Evolutionary conservation across 2,888 invertebrate species (phyloP), one percentile per base, ranked within the genome.

Genomic region (Xestia c-nigrum): DNA sequence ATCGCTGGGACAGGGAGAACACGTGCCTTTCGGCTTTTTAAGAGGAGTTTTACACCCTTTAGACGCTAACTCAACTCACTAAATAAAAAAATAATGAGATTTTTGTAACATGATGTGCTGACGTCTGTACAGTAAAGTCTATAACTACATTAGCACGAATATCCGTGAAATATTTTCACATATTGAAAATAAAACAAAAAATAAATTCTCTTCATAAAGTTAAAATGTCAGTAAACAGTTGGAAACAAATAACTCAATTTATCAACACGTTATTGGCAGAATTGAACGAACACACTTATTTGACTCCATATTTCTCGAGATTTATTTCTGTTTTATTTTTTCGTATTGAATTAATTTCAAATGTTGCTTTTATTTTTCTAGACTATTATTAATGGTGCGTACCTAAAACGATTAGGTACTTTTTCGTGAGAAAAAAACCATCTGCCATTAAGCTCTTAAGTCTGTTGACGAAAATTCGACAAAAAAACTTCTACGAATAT

Each of bases 271-370:
- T 69, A 72, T 67, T 55, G 63, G 61, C 57, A 40, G 66, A 67
- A 77, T 77, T 68, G n/a, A 84, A 79, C 72, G 67, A 79, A 79
- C 40, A 76, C 47, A 40, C 21, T 72, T 68, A 82, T 64, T 47
- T 74, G 64, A 16, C 43, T 76, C 78, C 40, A 31, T 55, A 57
- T 73, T 63, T 55, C 52, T 67, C 67, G 5, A 59, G 12, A 66
- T 59, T 72, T 74, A 66, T 71, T 43, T 46, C n/a, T 24, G 31
- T 21, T 84, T 65, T 69, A 52, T 65, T 47, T 52, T 47, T 66
- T 31, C 5, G 19, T 43, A 24, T 50, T 69, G 6, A 71, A 63
- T 43, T n/a, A 40, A n/a, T 61, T 9, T 55, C 0, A 16, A 21
- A 57, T 31, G 14, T 43, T 61, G 16, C 21, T 69, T 1, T 12